Evolutionary conservation across 2,113 vertebrate genomes (phyloP).

Genomic region (Antechinus stuartii): DNA sequence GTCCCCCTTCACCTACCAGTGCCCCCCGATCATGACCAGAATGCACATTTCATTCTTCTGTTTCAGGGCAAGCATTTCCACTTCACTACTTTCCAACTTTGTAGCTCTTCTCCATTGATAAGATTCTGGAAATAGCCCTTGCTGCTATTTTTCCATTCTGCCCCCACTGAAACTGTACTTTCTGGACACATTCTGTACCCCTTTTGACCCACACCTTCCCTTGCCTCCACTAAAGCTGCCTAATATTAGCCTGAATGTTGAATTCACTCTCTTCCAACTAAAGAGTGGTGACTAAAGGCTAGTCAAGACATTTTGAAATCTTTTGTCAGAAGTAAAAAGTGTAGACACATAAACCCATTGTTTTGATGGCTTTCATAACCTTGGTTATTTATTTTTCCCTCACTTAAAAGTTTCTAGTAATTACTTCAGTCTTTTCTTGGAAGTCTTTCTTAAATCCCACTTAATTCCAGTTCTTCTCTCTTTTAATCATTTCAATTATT

Average conservation of each 20-base stretch:
- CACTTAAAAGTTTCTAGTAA: neutral
- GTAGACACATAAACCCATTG: neutral
- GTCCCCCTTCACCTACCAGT: no score
- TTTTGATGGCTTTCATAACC: neutral
- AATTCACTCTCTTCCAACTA: neutral
- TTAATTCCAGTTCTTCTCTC: neutral
- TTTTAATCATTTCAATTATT: neutral
- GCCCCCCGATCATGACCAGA: neutral
- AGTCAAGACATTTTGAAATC: neutral
- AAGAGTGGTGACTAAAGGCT: neutral
- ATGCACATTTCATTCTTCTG: neutral
- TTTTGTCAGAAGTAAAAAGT: neutral
- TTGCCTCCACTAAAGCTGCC: neutral
- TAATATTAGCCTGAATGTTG: neutral
- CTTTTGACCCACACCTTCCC: neutral
- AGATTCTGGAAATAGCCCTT: neutral
- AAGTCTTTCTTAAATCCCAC: neutral
- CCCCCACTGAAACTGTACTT: neutral
- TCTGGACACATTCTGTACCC: neutral
- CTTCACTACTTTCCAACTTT: neutral
- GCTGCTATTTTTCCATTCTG: neutral
- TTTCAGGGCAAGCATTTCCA: neutral
- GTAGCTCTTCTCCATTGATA: neutral
- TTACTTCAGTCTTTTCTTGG: neutral
- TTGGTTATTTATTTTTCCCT: neutral